Percentiles rank a stretch among this genome's conserved stretches.
Evolutionary conservation across 2,113 vertebrate genomes (phyloP).

Genomic region (Aplodontia rufa): DNA sequence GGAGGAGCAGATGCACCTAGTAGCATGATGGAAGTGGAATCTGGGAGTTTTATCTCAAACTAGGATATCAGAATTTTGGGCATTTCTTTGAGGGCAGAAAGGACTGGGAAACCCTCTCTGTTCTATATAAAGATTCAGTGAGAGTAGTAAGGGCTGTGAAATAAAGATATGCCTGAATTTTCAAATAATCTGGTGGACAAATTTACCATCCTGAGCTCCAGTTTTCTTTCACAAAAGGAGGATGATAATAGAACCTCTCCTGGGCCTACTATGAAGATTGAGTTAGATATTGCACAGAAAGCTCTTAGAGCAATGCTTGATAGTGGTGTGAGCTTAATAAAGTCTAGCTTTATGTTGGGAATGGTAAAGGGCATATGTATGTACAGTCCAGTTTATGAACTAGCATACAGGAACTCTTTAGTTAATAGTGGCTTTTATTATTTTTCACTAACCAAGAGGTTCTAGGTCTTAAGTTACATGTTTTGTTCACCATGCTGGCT

Average conservation of each 20-base stretch:
- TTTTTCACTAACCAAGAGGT: not conserved
- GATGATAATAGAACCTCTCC: not conserved
- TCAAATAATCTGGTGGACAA: not conserved
- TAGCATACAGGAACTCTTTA: not conserved
- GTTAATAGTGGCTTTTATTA: not conserved
- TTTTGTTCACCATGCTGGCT: not conserved
- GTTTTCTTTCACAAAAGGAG: not conserved
- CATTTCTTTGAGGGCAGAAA: not conserved
- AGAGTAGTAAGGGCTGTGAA: not conserved
- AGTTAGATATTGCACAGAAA: not conserved
- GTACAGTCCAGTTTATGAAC: not conserved
- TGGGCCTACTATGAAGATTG: not conserved
- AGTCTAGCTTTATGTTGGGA: not conserved
- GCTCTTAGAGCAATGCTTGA: not conserved
- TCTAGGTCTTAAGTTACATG: not conserved
- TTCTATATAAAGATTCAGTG: slow-evolving; percentile 8
- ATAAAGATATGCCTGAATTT: not conserved
- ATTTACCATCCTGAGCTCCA: fast-evolving
- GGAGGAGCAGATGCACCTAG: not conserved
- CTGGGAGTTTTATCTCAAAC: not conserved
- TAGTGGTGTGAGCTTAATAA: not conserved
- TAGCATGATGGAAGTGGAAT: not conserved
- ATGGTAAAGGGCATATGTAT: not conserved
- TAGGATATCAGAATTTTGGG: not conserved
- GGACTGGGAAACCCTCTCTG: not conserved